Evolutionary conservation across 2,113 vertebrate species (phyloP).

Genomic region (Glaucidium brasilianum): DNA sequence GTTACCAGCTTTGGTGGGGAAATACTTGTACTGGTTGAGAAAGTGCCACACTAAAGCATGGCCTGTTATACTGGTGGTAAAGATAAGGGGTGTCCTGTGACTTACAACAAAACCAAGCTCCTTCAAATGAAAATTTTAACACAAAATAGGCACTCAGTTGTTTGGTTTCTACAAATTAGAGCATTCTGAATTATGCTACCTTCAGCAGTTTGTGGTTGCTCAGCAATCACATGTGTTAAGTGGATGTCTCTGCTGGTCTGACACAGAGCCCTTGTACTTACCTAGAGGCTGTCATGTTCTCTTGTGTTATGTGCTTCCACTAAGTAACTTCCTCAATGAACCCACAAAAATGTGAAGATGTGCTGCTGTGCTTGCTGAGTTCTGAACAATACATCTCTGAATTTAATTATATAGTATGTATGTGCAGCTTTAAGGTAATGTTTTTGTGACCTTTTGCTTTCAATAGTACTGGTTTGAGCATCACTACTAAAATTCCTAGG

Average conservation of each 20-base stretch:
- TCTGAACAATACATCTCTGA: not conserved
- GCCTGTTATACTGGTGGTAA: not conserved
- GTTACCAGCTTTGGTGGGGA: not conserved
- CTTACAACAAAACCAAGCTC: not conserved
- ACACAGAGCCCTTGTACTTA: not conserved
- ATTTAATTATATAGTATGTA: not conserved
- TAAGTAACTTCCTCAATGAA: not conserved
- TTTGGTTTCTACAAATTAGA: not conserved
- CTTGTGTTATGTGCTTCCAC: not conserved
- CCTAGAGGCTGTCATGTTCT: accelerated
- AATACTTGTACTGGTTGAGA: not conserved
- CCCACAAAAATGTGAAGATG: not conserved
- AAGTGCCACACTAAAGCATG: not conserved
- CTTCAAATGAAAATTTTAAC: not conserved
- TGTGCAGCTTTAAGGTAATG: not conserved
- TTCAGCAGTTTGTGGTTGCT: not conserved
- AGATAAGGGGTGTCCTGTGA: not conserved
- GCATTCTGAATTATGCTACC: not conserved
- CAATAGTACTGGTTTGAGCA: not conserved
- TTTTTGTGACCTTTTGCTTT: not conserved
- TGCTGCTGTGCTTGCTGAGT: not conserved
- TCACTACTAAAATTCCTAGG: not conserved
- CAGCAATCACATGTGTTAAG: accelerated
- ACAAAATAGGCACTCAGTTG: not conserved
- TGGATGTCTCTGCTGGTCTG: not conserved